Evolutionary conservation across 2,888 invertebrate species (phyloP), one percentile per base, ranked within the genome.

Genomic region (Brachyopa scutellaris): DNA sequence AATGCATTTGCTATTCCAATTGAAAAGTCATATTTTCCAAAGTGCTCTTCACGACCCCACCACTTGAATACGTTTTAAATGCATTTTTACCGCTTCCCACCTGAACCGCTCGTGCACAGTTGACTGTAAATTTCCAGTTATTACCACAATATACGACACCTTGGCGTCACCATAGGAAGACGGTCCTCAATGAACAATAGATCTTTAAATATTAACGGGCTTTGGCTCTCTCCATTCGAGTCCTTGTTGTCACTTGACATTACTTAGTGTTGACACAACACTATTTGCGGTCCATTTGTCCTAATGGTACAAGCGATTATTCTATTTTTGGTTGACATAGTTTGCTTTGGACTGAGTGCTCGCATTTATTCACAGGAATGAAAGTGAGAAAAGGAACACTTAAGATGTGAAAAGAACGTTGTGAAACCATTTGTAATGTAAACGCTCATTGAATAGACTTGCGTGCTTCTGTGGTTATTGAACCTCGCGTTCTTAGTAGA

Each of bases 311-410:
- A 29, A 33, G 42, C n/a, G 57, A 64, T 70, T 82, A 70, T 61
- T 77, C 64, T 66, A 77, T 82, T 77, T 82, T 77, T 15, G 70
- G 64, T 82, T 77, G 82, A 77, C 82, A 82, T 72, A 82, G 82
- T 82, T 82, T 77, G 61, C 77, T 59, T 70, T 66, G 21, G 38
- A 26, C 15, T 36, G 29, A 79, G 57, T 59, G 76, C 33, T 19
- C 13, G 29, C 8, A 19, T 33, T 47, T 26, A 21, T 36, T 17
- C 23, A 1, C 9, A n/a, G 17, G 11, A 67, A 11, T 17, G 49
- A 69, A 62, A 57, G 57, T 64, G 51, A 55, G 69, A 64, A 80
- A 19, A 23, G 11, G 8, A 77, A 36, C 77, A 77, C 82, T 82
- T 55, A 42, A 36, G 7, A 40, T 11, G 31, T 53, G 8, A 61